Evolutionary conservation across 2,113 vertebrate species (phyloP), one percentile per base, ranked within the genome.

Genomic region (Psettodes erumei): DNA sequence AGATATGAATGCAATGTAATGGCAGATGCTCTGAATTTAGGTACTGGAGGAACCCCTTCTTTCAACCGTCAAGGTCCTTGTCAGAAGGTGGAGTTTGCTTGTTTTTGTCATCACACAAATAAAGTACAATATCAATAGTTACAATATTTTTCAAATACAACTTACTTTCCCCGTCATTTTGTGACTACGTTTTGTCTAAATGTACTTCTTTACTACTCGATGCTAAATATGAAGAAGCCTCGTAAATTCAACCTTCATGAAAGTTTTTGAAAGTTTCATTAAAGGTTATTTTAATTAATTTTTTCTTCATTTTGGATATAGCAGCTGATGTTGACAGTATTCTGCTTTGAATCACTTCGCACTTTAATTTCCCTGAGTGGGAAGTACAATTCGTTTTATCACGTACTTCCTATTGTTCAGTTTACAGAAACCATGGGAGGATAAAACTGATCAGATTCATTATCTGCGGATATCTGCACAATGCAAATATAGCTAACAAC

Each of bases 381-480:
- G 8, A n/a, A 45, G 4, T 38, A 35, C 6, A 27, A 10, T 7
- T 9, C 19, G 32, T 1, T 8, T 18, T 4, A 6, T 21, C 2
- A 32, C 9, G 6, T 6, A 25, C 27, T 62, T 40, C 40, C 37
- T 10, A 9, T 5, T 21, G 1, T 9, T 25, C 43, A 15, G 19
- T 51, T 40, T 42, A 42, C 19, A 51, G 1, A 4, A 28, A 27
- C 1, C 32, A 19, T 30, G 0, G 7, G 2, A 0, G 7, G 1
- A 8, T 1, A 1, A 4, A 9, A 30, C 13, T 7, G 7, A 1
- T n/a, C 5, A 12, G 11, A 12, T 0, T 13, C 6, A 5, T 27
- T 2, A 27, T 2, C 6, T 0, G 12, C 27, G 4, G 4, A 18
- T 30, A n/a, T 5, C 1, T 21, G n/a, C 3, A 35, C n/a, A 7